Evolutionary conservation across 2,113 vertebrate genomes (phyloP).

Genomic region (Sorex araneus): DNA sequence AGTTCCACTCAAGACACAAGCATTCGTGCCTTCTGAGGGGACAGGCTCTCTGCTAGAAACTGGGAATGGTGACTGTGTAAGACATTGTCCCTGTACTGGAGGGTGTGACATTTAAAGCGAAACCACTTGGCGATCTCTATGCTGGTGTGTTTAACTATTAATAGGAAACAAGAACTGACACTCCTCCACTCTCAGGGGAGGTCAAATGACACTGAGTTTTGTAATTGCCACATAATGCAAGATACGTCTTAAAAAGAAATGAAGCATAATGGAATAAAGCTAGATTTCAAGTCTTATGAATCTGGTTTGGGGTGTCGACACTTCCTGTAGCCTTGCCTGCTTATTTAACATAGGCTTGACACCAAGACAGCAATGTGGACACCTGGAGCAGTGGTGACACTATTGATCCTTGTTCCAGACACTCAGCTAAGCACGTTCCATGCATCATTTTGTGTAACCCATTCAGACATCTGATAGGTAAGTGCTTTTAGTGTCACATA

Average conservation of each 20-base stretch:
- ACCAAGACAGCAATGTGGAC: neutral
- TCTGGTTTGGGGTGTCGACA: neutral
- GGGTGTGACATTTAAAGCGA: conserved; percentile 5
- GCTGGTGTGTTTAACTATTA: conserved; percentile 37
- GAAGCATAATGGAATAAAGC: neutral
- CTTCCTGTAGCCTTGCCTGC: neutral
- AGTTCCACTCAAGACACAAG: neutral
- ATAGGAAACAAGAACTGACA: conserved; percentile 31
- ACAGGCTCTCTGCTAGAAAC: neutral
- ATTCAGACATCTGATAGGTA: neutral
- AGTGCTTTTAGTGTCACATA: neutral
- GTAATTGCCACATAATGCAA: neutral
- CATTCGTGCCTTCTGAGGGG: neutral
- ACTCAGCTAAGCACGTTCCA: neutral
- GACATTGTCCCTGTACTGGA: neutral
- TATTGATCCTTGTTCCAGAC: neutral
- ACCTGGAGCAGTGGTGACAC: neutral
- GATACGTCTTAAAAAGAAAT: neutral
- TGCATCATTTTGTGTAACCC: neutral
- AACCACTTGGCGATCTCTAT: conserved; percentile 1
- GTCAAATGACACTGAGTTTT: conserved; percentile 49
- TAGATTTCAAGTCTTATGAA: neutral
- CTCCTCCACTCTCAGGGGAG: neutral
- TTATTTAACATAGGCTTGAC: neutral
- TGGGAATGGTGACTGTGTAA: neutral